Evolutionary conservation across 2,797 vertebrate species (phyloP).

Genomic region (Rhinella marina): DNA sequence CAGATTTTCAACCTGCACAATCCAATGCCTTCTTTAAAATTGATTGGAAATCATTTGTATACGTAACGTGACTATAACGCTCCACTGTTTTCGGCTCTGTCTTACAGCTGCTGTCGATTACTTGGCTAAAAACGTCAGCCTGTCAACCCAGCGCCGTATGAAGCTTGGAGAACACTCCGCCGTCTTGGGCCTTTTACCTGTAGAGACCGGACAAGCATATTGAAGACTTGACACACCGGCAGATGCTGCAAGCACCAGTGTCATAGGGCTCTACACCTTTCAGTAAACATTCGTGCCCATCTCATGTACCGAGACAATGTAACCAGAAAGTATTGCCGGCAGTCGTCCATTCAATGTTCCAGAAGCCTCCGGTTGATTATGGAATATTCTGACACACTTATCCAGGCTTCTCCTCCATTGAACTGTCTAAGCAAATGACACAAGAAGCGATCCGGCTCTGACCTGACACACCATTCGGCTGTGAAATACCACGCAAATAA

Average conservation of each 20-base stretch:
- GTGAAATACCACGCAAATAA: not conserved
- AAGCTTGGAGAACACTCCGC: constrained; percentile 93
- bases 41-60: not conserved
- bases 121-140: constrained; percentile 95
- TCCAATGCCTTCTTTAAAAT: too few species aligned
- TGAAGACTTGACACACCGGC: constrained; percentile 69
- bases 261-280: constrained; percentile 57
- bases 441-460: not conserved
- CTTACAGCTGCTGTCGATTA: constrained; percentile 88
- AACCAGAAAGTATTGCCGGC: not conserved
- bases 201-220: constrained; percentile 96
- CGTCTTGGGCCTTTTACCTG: constrained; percentile 89
- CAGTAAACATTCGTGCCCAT: constrained; percentile 17
- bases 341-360: not conserved
- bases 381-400: not conserved
- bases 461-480: not conserved
- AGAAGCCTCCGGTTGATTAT: not conserved
- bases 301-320: not conserved
- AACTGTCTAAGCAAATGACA: not conserved
- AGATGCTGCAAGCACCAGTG: constrained; percentile 53
- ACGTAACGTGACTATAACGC: not conserved
- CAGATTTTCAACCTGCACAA: too few species aligned
- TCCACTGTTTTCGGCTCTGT: not conserved
- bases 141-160: constrained; percentile 91
- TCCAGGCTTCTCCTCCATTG: constrained; percentile 1